These are phyloP conservation scores for Anastatus disparis DNA, from an alignment of 1,140 invertebrate species.

Conservation along the genomic window DNA sequence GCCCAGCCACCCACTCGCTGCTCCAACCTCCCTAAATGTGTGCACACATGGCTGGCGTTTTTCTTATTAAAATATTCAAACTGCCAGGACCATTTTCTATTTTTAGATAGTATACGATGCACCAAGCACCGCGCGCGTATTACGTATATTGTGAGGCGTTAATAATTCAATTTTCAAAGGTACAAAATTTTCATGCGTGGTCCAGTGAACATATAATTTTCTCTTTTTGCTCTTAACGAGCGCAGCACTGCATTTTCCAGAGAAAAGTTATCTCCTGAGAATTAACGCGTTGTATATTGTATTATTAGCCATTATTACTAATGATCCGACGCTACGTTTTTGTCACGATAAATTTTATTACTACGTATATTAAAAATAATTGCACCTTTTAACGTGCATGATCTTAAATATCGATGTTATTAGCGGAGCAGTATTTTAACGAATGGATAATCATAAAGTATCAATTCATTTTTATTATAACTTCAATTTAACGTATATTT, in stretches of 20 bases:
- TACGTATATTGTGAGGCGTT: background rate
- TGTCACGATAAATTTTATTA: background rate
- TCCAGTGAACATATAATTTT: too few relatives aligned
- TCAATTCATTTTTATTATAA: background rate
- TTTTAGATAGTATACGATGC: background rate
- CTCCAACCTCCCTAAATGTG: too few relatives aligned
- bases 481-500: background rate
- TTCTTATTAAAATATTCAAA: constrained; percentile 43
- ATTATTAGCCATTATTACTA: background rate
- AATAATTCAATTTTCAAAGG: constrained; percentile 1
- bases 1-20: constrained; percentile 21
- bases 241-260: background rate
- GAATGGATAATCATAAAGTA: too few relatives aligned
- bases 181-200: too few relatives aligned
- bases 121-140: background rate
- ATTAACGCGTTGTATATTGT: background rate
- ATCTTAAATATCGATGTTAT: too few relatives aligned
- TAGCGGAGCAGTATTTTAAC: too few relatives aligned
- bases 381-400: too few relatives aligned
- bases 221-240: background rate
- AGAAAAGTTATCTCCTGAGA: background rate
- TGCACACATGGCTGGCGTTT: constrained; percentile 22
- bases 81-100: background rate
- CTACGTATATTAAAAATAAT: background rate
- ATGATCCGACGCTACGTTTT: background rate